Evolutionary conservation across 2,113 vertebrate genomes (phyloP), one percentile per base, ranked within the genome.

Genomic region (Dissostichus mawsoni): DNA sequence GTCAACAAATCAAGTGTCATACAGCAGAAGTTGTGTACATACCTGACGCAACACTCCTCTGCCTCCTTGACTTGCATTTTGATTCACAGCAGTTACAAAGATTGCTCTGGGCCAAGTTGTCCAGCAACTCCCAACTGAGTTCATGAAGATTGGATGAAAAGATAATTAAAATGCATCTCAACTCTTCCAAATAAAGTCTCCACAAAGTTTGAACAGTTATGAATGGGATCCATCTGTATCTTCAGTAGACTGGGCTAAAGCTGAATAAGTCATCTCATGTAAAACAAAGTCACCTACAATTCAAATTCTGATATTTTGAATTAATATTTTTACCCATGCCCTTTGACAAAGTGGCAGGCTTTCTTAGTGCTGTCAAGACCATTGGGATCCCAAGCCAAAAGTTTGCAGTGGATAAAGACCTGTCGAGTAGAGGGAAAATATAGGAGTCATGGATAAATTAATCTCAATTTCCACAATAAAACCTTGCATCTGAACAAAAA

Each of bases 321-420:
- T 3, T 9, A 12, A 10, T 2, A 5, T 0, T 41, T 8, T 91
- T 90, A 93, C 93, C 91, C 89, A 5, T 83, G 76, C 11, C 88
- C 86, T 25, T 83, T 80, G 2, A 76, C 61, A 71, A 94, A 97
- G 11, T 95, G 92, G 68, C 95, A 96, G 20, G 95, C 93, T 69
- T 96, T 96, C 67, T 87, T 93, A 0, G 78, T 88, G 17, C 59
- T 44, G 58, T 90, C 90, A 16, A 90, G 70, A 7, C 62, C n/a
- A 16, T 44, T 48, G 14, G 92, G 93, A 59, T 95, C 95, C 93
- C 93, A 94, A 12, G 92, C 89, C 1, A 92, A 16, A 62, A 95
- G 61, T 8, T 83, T 88, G 85, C 94, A 95, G 69, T 96, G 95
- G 12, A 96, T 84, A 44, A 89, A 96, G 3, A 96, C 83, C 96